Evolutionary conservation across 2,888 invertebrate species (phyloP).

Genomic region (Cyclophora albipunctata): DNA sequence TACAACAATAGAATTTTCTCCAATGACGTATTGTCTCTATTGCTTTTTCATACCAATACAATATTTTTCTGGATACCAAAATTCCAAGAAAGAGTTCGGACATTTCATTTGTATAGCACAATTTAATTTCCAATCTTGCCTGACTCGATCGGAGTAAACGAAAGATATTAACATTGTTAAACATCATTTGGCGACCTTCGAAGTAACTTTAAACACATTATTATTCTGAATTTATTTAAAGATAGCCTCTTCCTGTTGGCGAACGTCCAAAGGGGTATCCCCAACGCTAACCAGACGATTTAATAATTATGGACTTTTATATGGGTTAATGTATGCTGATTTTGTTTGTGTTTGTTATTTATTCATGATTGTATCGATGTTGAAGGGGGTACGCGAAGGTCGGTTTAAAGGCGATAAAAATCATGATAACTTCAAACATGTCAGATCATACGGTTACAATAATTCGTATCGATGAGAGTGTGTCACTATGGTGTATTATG

Average conservation of each 20-base stretch:
- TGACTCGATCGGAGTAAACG: slow-evolving; percentile 1
- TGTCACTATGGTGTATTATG: no score
- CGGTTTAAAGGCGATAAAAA: no score
- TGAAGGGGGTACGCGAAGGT: neutral
- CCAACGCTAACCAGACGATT: slow-evolving; percentile 66
- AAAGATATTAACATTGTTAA: neutral
- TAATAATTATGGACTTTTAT: slow-evolving; percentile 62
- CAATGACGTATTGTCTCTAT: no score
- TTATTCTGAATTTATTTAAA: slow-evolving; percentile 65
- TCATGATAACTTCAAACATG: no score
- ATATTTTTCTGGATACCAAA: no score
- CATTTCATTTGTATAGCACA: no score
- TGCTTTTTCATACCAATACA: no score
- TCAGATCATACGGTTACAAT: no score
- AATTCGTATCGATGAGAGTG: no score
- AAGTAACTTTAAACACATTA: slow-evolving; percentile 41
- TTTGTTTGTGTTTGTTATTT: slow-evolving; percentile 35
- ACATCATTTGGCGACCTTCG: slow-evolving; percentile 19
- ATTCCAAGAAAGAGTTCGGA: no score
- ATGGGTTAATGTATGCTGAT: slow-evolving; percentile 45
- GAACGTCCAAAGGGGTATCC: slow-evolving; percentile 65
- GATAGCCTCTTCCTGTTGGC: slow-evolving; percentile 67
- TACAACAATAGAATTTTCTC: no score
- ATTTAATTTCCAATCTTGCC: no score
- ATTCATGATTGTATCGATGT: slow-evolving; percentile 24